A percentile compares a stretch with the other conserved stretches of the same genome.
Evolutionary conservation across 1,140 invertebrate genomes (phyloP).

Genomic region (Eurytemora carolleeae): DNA sequence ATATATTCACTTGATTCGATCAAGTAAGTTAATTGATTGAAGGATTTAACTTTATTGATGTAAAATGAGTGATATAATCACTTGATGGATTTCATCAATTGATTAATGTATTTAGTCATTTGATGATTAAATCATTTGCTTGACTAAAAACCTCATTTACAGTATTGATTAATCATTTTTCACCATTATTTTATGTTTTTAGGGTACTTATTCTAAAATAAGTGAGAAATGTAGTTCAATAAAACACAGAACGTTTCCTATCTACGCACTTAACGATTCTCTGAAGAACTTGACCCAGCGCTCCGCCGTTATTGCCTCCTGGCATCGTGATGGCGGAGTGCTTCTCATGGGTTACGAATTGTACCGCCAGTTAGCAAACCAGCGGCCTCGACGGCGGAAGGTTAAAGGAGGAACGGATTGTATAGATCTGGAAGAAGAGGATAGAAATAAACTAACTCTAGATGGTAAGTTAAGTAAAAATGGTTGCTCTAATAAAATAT

Average conservation of each 20-base stretch:
- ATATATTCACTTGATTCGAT: too few relatives aligned
- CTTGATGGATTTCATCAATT: too few relatives aligned
- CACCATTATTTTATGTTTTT: too few relatives aligned
- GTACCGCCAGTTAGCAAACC: slow-evolving; percentile 60
- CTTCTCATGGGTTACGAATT: slow-evolving; percentile 94
- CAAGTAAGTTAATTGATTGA: too few relatives aligned
- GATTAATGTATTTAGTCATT: too few relatives aligned
- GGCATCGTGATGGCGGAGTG: slow-evolving; percentile 51
- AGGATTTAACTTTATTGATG: too few relatives aligned
- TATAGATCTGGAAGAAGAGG: slow-evolving; percentile 37
- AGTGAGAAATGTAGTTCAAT: neutral
- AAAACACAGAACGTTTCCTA: slow-evolving; percentile 53
- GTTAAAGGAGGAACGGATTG: slow-evolving; percentile 33
- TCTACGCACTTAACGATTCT: slow-evolving; percentile 79
- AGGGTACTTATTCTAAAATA: neutral
- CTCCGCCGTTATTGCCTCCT: slow-evolving; percentile 32
- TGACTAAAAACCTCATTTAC: too few relatives aligned
- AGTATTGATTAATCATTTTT: too few relatives aligned
- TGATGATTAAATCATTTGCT: too few relatives aligned
- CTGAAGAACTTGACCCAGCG: slow-evolving; percentile 65
- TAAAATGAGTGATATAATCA: too few relatives aligned
- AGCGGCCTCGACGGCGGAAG: slow-evolving; percentile 29
- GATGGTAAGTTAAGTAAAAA: slow-evolving; percentile 37
- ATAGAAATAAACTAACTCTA: slow-evolving; percentile 60
- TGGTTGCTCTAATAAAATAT: too few relatives aligned